Percentiles rank a stretch among this genome's conserved stretches.
phyloP scores from a whole-genome alignment of 2,888 invertebrate genomes.

The Hymenopus coronatus region DNA sequence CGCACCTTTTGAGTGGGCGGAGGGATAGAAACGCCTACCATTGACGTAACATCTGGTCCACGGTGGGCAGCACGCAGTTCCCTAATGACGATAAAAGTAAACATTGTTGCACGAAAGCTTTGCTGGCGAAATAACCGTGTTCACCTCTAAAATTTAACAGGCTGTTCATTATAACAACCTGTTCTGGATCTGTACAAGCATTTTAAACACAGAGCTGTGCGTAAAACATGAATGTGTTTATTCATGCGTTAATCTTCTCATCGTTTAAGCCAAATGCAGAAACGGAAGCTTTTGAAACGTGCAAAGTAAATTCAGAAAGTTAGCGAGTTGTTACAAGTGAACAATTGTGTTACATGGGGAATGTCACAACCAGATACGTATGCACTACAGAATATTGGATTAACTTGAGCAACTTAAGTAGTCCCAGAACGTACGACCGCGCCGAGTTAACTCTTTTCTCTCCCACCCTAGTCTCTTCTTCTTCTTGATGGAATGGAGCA shows the following conservation, averaged over 20 bases:
- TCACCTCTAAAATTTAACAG: neutral
- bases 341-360: neutral
- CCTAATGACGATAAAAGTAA: neutral
- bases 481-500: neutral
- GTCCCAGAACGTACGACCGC: neutral
- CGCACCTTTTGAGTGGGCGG: too few relatives aligned
- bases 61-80: neutral
- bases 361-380: neutral
- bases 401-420: neutral
- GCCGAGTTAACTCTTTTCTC: neutral
- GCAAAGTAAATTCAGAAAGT: neutral
- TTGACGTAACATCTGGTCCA: too few relatives aligned
- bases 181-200: neutral
- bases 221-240: neutral
- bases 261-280: neutral
- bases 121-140: neutral
- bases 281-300: neutral
- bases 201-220: neutral
- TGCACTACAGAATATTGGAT: neutral
- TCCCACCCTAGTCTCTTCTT: neutral
- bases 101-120: neutral
- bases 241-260: neutral
- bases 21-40: too few relatives aligned
- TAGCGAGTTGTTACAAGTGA: neutral
- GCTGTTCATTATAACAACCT: neutral